Evolutionary conservation across 2,888 invertebrate species (phyloP).

Genomic region (Octonoba sinensis): DNA sequence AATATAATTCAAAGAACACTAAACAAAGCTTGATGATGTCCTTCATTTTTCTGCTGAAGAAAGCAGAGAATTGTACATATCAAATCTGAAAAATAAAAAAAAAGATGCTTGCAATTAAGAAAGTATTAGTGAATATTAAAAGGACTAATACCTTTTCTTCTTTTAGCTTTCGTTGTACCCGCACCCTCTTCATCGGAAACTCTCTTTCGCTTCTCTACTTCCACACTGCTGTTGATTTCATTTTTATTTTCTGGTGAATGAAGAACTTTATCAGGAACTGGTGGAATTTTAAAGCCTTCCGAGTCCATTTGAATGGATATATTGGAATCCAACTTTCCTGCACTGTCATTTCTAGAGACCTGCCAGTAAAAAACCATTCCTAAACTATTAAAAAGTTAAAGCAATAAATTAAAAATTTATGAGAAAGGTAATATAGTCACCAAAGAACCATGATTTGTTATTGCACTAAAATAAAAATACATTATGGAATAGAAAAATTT

Average conservation of each 20-base stretch:
- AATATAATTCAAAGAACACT: too few species aligned
- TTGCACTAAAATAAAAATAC: too few species aligned
- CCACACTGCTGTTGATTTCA: not conserved
- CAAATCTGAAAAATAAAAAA: not conserved
- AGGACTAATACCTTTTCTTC: slow-evolving; percentile 54
- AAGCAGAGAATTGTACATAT: not conserved
- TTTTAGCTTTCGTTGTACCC: slow-evolving; percentile 45
- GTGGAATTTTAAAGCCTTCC: slow-evolving; percentile 66
- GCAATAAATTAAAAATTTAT: too few species aligned
- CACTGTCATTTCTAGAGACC: slow-evolving; percentile 11
- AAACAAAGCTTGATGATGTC: not conserved
- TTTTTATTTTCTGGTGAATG: slow-evolving; percentile 12
- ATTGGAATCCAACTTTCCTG: slow-evolving; percentile 18
- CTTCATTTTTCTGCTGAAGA: not conserved
- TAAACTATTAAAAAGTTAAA: too few species aligned
- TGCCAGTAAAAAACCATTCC: too few species aligned
- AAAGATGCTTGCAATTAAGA: too few species aligned
- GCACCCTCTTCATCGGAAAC: slow-evolving; percentile 5
- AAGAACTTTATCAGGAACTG: slow-evolving; percentile 25
- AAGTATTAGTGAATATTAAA: not conserved
- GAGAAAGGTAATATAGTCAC: too few species aligned
- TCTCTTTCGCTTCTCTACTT: slow-evolving; percentile 19
- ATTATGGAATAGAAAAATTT: too few species aligned
- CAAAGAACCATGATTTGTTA: too few species aligned
- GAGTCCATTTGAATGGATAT: slow-evolving; percentile 56